Percentiles rank a stretch among this genome's conserved stretches.
Conservation (phyloP, 2,113 vertebrate genomes). For the Malurus cyaneus region DNA sequence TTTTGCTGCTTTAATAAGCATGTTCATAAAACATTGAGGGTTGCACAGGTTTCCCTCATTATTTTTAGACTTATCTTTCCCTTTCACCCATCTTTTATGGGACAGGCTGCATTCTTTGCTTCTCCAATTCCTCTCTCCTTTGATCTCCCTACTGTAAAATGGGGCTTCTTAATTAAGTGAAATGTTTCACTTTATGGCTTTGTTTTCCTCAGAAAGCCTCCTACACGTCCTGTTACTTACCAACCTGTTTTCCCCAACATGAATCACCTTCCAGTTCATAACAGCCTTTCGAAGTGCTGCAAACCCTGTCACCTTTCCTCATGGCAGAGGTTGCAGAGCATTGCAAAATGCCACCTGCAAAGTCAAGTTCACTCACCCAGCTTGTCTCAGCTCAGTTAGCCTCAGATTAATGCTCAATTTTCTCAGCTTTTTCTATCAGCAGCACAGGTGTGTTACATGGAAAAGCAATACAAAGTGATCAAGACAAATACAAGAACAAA, state of each 20-base stretch:
- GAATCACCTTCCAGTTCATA: background rate
- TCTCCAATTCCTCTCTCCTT: slow-evolving; percentile 37
- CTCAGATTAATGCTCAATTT: background rate
- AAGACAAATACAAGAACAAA: background rate
- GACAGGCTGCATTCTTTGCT: background rate
- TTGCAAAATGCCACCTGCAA: background rate
- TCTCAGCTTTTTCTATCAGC: background rate
- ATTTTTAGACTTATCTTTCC: slow-evolving; percentile 39
- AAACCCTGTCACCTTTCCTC: background rate
- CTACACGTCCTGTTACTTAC: slow-evolving; percentile 18
- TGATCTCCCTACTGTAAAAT: slow-evolving; percentile 49
- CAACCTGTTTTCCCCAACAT: background rate
- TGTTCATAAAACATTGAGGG: background rate
- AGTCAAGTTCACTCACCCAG: background rate
- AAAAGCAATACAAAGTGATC: background rate
- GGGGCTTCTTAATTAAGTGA: slow-evolving; percentile 1
- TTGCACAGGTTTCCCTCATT: slow-evolving; percentile 25
- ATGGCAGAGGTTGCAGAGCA: background rate
- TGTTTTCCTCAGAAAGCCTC: slow-evolving; percentile 29
- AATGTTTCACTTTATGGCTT: slow-evolving; percentile 30
- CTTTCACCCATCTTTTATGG: slow-evolving; percentile 29
- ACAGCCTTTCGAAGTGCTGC: background rate
- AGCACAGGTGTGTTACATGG: background rate
- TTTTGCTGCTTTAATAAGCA: background rate
- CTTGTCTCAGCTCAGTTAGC: background rate